Evolutionary conservation across 2,888 invertebrate species (phyloP).

Genomic region (Lypha dubia): DNA sequence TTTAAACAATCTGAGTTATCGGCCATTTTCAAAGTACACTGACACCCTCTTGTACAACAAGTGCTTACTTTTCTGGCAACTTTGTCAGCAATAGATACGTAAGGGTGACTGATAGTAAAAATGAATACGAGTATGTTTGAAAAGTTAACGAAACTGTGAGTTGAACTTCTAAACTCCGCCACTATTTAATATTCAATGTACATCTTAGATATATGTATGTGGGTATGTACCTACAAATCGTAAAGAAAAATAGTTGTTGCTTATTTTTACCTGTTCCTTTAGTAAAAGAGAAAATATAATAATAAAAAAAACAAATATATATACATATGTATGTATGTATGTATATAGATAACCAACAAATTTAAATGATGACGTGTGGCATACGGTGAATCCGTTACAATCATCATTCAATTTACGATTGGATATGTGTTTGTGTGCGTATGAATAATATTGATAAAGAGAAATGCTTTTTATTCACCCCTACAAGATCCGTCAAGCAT

Average conservation of each 20-base stretch:
- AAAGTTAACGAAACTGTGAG: constrained; percentile 53
- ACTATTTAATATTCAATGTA: constrained; percentile 11
- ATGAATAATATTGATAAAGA: constrained; percentile 41
- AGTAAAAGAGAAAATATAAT: constrained; percentile 10
- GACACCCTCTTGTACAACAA: too few species aligned
- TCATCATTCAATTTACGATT: constrained; percentile 11
- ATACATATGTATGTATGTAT: too few species aligned
- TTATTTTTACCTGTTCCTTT: constrained; percentile 61
- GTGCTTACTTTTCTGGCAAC: too few species aligned
- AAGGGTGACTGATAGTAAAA: constrained; percentile 9
- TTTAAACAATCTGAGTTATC: too few species aligned
- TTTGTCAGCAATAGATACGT: constrained; percentile 1
- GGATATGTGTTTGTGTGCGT: neutral
- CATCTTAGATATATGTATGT: neutral
- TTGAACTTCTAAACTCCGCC: constrained; percentile 46
- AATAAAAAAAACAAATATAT: too few species aligned
- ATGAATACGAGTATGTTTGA: too few species aligned
- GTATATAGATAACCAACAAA: too few species aligned
- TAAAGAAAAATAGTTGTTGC: constrained; percentile 27
- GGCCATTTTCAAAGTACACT: too few species aligned
- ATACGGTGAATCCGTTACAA: constrained; percentile 81
- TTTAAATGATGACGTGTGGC: constrained; percentile 73
- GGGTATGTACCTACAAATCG: constrained; percentile 34
- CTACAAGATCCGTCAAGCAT: constrained; percentile 68
- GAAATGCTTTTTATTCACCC: constrained; percentile 64